Base-by-base conservation (phyloP, 2,113 vertebrate species). In the Arenaria interpres region DNA sequence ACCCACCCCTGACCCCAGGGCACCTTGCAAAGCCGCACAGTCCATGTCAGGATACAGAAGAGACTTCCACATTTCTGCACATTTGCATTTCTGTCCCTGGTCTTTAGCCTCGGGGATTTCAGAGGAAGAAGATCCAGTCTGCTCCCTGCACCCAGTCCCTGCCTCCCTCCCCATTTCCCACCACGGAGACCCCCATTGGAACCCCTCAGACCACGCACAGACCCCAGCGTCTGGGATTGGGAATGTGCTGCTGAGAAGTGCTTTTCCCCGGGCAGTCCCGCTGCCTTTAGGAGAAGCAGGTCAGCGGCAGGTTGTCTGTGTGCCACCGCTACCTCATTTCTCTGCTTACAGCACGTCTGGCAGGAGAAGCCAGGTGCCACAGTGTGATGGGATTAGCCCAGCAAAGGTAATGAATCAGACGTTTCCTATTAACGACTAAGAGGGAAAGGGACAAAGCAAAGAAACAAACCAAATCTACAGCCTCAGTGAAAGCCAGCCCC, bases 61-160 rank as follows among this genome's bases (percentile, higher is more conserved):
- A 84, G 12, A 54, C 30, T 89, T 74, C 46, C 35, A 73, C 22
- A 4, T 71, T 66, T 69, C 48, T 80, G 46, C 46, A 78, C 21
- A 30, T 89, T 48, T 76, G 24, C 28, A 69, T 74, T 76, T 89
- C 73, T 87, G 22, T 45, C 48, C 35, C 54, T 45, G 27, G 20
- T 66, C 53, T 73, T 78, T 13, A 92, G 39, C 37, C 37, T 81
- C 25, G 35, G 14, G 5, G n/a, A 71, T 56, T 90, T 76, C 75
- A 79, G 67, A 88, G 24, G 12, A 76, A 79, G 32, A 88, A 66
- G 73, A 53, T 24, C 14, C 50, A 63, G 32, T 33, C 68, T 76
- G 27, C 5, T 75, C 3, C 27, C 4, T 0, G 0, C 11, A 37
- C 3, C 4, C 22, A 46, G 30, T 43, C 76, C 41, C 39, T 30